Conservation (phyloP, 1,140 invertebrate species). For the Pseudomyrmex concolor region DNA sequence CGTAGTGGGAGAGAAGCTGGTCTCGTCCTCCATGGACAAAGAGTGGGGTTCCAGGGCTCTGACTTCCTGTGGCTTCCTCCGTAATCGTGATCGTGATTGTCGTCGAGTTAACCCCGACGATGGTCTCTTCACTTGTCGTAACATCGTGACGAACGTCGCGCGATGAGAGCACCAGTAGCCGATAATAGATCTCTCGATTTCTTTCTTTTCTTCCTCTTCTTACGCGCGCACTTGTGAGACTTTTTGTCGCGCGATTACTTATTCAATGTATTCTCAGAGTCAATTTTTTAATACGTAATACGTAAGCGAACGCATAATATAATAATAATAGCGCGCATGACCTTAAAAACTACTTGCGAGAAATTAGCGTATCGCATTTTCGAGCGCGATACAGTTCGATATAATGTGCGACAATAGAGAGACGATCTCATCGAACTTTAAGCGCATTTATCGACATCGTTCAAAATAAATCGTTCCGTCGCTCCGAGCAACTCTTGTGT, state of each 20-base stretch:
- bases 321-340: too few relatives aligned
- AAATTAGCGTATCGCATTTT: background rate
- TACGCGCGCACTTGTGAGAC: background rate
- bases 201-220: constrained; percentile 14
- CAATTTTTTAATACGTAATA: too few relatives aligned
- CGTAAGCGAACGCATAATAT: too few relatives aligned
- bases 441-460: too few relatives aligned
- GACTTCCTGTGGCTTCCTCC: constrained; percentile 81
- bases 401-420: too few relatives aligned
- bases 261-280: too few relatives aligned
- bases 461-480: too few relatives aligned
- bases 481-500: too few relatives aligned
- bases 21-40: too few relatives aligned
- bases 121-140: constrained; percentile 43
- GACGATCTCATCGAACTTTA: too few relatives aligned
- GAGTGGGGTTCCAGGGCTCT: background rate
- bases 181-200: background rate
- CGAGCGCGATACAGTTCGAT: background rate
- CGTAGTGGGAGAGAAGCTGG: too few relatives aligned
- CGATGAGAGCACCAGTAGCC: constrained; percentile 6
- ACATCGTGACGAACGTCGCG: background rate
- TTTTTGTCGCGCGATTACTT: too few relatives aligned
- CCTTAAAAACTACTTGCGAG: background rate
- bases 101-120: constrained; percentile 62
- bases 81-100: constrained; percentile 70